Conservation (phyloP, 2,888 invertebrate species). For the Eueremaeus valkanovi region DNA sequence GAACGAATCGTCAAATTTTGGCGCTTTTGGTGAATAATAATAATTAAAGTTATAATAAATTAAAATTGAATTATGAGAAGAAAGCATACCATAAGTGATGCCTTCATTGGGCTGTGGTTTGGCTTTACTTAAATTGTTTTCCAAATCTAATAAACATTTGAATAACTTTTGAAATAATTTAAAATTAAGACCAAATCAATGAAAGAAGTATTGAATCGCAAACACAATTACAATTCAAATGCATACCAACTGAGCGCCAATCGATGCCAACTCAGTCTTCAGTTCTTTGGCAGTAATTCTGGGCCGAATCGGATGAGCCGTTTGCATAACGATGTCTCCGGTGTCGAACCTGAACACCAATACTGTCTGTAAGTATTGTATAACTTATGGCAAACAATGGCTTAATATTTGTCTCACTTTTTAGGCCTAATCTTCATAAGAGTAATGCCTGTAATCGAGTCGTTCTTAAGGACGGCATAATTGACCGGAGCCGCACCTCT, state of each 20-base stretch:
- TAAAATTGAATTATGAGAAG: neutral
- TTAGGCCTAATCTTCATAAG: conserved; percentile 71
- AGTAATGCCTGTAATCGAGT: conserved; percentile 72
- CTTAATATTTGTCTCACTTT: conserved; percentile 11
- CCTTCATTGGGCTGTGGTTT: conserved; percentile 61
- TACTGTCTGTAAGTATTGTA: conserved; percentile 15
- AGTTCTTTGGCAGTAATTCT: conserved; percentile 60
- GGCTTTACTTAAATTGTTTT: conserved; percentile 59
- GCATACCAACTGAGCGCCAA: conserved; percentile 62
- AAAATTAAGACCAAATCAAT: too few species aligned
- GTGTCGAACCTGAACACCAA: conserved; percentile 44
- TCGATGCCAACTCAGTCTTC: conserved; percentile 61
- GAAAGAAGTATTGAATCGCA: neutral
- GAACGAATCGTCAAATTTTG: conserved; percentile 46
- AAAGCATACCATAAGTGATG: conserved; percentile 60
- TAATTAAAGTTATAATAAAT: too few species aligned
- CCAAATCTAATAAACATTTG: conserved; percentile 55
- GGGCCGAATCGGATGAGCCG: conserved; percentile 37
- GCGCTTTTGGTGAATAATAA: conserved; percentile 50
- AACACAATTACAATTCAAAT: neutral
- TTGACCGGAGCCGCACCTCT: conserved; percentile 88
- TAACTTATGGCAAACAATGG: too few species aligned
- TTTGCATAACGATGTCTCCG: conserved; percentile 45
- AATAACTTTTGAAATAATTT: conserved; percentile 27
- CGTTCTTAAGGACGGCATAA: conserved; percentile 77